Evolutionary conservation across 1,140 invertebrate genomes (phyloP), one percentile per base, ranked within the genome.

Genomic region (Bombus balteatus): DNA sequence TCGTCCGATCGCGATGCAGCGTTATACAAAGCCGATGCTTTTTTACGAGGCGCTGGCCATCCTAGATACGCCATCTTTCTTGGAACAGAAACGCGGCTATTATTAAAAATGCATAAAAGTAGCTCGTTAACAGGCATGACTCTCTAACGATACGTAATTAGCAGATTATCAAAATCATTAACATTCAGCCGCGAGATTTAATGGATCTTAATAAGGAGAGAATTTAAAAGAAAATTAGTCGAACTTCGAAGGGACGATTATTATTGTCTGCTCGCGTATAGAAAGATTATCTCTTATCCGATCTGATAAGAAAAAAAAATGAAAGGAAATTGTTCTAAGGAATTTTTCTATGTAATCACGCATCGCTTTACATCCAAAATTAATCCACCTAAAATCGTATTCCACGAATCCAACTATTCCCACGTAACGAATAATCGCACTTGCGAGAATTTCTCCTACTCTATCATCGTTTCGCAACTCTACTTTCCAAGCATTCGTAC

Each of bases 41-140:
- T 32, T 32, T 88, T 80, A 34, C 57, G 32, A n/a, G 15, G 34
- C 59, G 15, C 0, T 73, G 47, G 28, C 75, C 62, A 41, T 77
- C 32, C 66, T 28, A 25, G 75, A 83, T 83, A 66, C 32, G 47
- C n/a, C 76, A 85, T 89, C 57, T 73, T 89, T 41, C 28, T 2
- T n/a, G 8, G n/a, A 68, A n/a, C 62, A 28, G 28, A 68, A 18
- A n/a, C 43, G 62, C 15, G 10, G 43, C 18, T 2, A 1, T 43
- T 53, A 66, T 66, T 83, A 76, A 76, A 83, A 83, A 83, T 83
- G 68, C 62, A 83, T 83, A 76, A 76, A 47, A 47, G 10, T 28
- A 68, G 62, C 59, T 83, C 62, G 62, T 83, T 83, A 83, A 47
- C 81, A 15, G 28, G 18, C 8, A 15, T n/a, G 18, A 39, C 34